These are phyloP conservation scores for Cervus canadensis DNA, from an alignment of 2,113 vertebrate species.

Conservation along the genomic window DNA sequence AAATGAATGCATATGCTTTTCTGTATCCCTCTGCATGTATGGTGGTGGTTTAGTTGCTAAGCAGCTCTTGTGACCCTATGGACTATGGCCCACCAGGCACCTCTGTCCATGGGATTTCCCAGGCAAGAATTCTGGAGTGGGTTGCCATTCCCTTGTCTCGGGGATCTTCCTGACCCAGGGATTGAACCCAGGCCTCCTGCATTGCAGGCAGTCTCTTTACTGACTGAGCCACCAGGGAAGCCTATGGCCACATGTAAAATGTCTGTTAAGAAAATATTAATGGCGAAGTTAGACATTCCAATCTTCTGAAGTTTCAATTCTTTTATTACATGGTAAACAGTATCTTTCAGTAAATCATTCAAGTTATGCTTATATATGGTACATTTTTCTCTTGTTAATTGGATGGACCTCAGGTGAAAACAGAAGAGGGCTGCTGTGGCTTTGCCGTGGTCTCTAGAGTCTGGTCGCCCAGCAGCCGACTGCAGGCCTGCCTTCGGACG, in stretches of 20 bases:
- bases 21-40: neutral
- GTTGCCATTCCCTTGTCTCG: neutral
- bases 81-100: neutral
- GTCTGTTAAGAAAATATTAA: neutral
- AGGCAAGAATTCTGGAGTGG: neutral
- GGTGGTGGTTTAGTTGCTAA: neutral
- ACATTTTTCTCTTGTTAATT: neutral
- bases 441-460: neutral
- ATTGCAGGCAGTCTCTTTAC: neutral
- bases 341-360: neutral
- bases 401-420: neutral
- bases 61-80: neutral
- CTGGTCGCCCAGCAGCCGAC: fast-evolving
- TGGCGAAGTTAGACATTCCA: neutral
- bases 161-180: neutral
- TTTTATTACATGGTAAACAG: neutral
- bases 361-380: neutral
- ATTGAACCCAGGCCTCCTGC: neutral
- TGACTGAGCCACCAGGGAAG: neutral
- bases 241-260: neutral
- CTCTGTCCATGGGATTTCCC: neutral
- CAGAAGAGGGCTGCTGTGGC: neutral
- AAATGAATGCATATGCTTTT: neutral
- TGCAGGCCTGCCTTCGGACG: neutral
- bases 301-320: neutral